These are phyloP conservation scores for Frankliniella fusca DNA, from an alignment of 2,888 invertebrate genomes.

Conservation along the genomic window DNA sequence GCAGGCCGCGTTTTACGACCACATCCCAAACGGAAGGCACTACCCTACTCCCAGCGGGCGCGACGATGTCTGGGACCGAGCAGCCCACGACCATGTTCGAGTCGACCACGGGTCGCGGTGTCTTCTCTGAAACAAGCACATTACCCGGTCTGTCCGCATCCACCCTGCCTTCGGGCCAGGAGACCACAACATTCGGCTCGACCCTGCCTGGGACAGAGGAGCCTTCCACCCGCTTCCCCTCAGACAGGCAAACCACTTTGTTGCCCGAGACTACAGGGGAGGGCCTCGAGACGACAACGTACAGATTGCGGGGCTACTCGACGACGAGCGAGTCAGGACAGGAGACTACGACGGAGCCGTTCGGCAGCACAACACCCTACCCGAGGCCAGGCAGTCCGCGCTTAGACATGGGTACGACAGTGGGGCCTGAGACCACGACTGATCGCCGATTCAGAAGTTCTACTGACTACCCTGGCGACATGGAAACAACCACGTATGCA, in stretches of 20 bases:
- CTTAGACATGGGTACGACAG: not conserved
- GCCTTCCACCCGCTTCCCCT: not conserved
- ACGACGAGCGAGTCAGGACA: not conserved
- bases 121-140: not conserved
- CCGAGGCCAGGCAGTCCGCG: not conserved
- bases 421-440: not conserved
- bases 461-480: not conserved
- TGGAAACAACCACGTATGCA: not conserved
- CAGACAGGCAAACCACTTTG: not conserved
- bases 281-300: not conserved
- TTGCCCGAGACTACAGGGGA: not conserved
- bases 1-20: not conserved
- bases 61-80: too few relatives aligned
- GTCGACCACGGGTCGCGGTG: not conserved
- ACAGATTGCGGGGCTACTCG: not conserved
- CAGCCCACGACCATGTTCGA: not conserved
- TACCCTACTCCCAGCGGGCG: not conserved
- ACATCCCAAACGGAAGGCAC: not conserved
- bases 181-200: not conserved
- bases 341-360: not conserved
- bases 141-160: not conserved
- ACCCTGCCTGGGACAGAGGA: not conserved
- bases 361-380: not conserved
- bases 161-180: not conserved
- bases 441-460: too few relatives aligned